Conservation (phyloP, 2,797 vertebrate species). For the Mormyrops boulengeri region DNA sequence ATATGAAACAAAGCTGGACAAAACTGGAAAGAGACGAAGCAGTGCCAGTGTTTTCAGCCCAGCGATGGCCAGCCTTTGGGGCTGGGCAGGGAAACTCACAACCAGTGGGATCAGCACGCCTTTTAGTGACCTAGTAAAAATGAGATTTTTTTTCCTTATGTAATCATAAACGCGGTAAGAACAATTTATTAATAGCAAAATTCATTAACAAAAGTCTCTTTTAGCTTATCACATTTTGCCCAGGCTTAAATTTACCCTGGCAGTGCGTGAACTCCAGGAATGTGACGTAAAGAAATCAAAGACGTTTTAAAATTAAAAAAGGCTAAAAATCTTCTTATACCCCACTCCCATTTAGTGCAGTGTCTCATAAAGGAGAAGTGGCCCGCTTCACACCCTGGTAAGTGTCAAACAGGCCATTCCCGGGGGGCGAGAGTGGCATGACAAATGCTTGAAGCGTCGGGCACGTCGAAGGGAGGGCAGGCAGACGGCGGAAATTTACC, state of each 20-base stretch:
- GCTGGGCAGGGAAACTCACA: not conserved
- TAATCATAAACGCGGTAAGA: not conserved
- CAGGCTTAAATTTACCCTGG: not conserved
- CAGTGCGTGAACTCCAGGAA: not conserved
- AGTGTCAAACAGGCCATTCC: not conserved
- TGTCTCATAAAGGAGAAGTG: not conserved
- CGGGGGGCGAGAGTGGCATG: not conserved
- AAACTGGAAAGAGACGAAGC: not conserved
- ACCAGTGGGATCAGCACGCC: not conserved
- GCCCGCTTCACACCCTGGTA: not conserved
- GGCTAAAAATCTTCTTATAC: not conserved
- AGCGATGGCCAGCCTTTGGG: not conserved
- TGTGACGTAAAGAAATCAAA: not conserved
- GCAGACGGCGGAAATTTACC: not conserved
- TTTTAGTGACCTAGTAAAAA: not conserved
- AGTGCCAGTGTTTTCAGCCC: not conserved
- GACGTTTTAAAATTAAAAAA: not conserved
- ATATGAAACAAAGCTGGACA: not conserved
- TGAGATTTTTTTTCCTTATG: slow-evolving; percentile 1
- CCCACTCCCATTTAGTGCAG: not conserved
- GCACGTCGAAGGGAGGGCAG: not conserved
- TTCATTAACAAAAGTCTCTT: slow-evolving; percentile 6
- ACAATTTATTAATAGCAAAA: slow-evolving; percentile 7
- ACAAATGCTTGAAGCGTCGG: not conserved
- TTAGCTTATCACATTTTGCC: not conserved